These are phyloP conservation scores for Biston betularia DNA, from an alignment of 2,888 invertebrate genomes.

Conservation along the genomic window DNA sequence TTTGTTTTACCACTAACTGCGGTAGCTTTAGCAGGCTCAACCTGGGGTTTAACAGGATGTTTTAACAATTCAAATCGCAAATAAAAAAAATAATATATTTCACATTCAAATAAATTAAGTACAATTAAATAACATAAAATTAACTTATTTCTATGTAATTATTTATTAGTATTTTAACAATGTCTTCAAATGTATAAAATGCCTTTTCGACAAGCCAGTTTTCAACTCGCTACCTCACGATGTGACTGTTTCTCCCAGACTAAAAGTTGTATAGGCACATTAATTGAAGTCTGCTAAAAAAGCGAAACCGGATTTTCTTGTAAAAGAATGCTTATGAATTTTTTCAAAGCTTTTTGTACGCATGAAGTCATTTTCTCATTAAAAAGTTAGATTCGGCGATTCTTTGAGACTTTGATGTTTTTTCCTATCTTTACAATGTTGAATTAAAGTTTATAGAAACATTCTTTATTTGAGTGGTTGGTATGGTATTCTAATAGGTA, in stretches of 20 bases:
- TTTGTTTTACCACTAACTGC: no score
- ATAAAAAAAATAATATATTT: no score
- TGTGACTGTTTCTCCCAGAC: not conserved
- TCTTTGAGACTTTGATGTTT: conserved; percentile 24
- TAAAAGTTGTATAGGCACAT: conserved; percentile 21
- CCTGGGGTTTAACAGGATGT: no score
- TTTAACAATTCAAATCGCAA: no score
- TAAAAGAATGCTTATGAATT: conserved; percentile 30
- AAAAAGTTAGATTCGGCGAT: conserved; percentile 29
- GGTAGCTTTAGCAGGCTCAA: no score
- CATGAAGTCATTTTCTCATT: conserved; percentile 38
- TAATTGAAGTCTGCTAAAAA: conserved; percentile 34
- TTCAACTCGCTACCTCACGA: no score
- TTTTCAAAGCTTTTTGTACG: conserved; percentile 34
- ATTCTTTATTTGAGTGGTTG: conserved; percentile 11
- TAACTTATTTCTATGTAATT: no score
- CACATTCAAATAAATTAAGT: no score
- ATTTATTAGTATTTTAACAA: no score
- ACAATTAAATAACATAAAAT: no score
- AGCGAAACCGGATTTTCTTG: conserved; percentile 38
- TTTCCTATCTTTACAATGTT: conserved; percentile 21
- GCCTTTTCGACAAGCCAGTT: no score
- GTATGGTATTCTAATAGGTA: not conserved
- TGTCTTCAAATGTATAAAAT: no score
- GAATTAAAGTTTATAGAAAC: conserved; percentile 16